A percentile compares a stretch with the other conserved stretches of the same genome.
These are phyloP conservation scores for Anthonomus grandis DNA, from an alignment of 1,140 invertebrate genomes.

Conservation along the genomic window DNA sequence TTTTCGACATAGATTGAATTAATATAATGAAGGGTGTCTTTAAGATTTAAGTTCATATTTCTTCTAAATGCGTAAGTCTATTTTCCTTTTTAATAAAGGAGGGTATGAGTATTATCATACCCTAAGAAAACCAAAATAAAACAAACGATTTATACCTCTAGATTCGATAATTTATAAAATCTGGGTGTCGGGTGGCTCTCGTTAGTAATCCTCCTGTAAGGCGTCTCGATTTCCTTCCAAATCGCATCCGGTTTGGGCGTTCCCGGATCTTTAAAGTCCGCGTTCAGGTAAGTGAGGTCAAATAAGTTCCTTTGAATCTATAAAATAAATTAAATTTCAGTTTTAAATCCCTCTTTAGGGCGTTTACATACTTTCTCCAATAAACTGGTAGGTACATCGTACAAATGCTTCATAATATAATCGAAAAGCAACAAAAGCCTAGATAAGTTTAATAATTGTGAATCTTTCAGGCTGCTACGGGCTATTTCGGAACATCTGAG, in stretches of 20 bases:
- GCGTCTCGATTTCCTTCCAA: slow-evolving; percentile 78
- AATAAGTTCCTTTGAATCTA: slow-evolving; percentile 82
- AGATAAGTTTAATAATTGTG: slow-evolving; percentile 77
- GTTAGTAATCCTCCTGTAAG: slow-evolving; percentile 69
- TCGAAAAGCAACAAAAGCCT: slow-evolving; percentile 87
- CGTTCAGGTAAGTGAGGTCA: slow-evolving; percentile 60
- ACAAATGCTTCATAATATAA: slow-evolving; percentile 92
- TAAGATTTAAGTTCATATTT: too few species aligned
- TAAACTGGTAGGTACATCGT: slow-evolving; percentile 76
- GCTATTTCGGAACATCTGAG: slow-evolving; percentile 66
- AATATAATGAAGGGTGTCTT: too few species aligned
- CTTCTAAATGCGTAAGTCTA: too few species aligned
- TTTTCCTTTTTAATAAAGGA: too few species aligned
- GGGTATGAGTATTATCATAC: not conserved
- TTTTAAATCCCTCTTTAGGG: not conserved
- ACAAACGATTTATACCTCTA: slow-evolving; percentile 51
- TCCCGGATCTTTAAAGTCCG: slow-evolving; percentile 56
- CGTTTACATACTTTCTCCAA: slow-evolving; percentile 64
- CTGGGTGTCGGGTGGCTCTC: slow-evolving; percentile 76
- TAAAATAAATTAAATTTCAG: slow-evolving; percentile 2
- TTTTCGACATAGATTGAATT: too few species aligned
- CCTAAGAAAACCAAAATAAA: too few species aligned
- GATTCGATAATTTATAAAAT: slow-evolving; percentile 78
- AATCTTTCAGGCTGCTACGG: slow-evolving; percentile 58
- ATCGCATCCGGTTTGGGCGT: slow-evolving; percentile 66